Conservation (phyloP, 1,140 invertebrate genomes). For the Mamestra configurata region DNA sequence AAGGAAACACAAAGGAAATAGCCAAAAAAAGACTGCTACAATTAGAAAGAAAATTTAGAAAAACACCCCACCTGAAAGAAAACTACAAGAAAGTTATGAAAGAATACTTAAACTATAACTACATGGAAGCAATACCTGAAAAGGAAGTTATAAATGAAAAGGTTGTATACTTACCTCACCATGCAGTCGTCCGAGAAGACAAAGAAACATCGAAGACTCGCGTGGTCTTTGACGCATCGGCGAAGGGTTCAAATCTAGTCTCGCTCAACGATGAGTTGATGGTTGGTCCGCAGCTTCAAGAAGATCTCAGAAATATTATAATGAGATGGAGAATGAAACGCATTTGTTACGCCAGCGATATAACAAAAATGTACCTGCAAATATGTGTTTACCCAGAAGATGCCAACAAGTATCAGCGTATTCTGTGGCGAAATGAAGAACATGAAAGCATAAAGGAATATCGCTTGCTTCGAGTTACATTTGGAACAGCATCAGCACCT, state of each 20-base stretch:
- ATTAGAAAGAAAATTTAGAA: constrained; percentile 51
- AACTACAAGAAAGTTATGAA: constrained; percentile 50
- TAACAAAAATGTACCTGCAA: background rate
- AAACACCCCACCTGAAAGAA: constrained; percentile 32
- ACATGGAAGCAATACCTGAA: constrained; percentile 11
- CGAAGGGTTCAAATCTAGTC: background rate
- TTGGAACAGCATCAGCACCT: background rate
- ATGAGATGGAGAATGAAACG: background rate
- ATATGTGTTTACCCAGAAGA: background rate
- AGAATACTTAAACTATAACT: constrained; percentile 50
- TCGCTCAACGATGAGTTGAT: background rate
- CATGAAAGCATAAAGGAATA: background rate
- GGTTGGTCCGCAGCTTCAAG: background rate
- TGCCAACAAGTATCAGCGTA: background rate
- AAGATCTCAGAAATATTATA: background rate
- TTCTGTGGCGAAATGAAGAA: background rate
- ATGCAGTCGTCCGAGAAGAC: background rate
- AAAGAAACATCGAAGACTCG: background rate
- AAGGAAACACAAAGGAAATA: constrained; percentile 26
- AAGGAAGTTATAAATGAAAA: background rate
- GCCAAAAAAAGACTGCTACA: constrained; percentile 47
- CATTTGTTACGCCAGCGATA: background rate
- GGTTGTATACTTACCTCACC: background rate
- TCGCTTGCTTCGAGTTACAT: background rate
- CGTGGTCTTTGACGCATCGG: background rate